phyloP scores from a whole-genome alignment of 2,888 invertebrate species.

The Amblyteles armatorius region DNA sequence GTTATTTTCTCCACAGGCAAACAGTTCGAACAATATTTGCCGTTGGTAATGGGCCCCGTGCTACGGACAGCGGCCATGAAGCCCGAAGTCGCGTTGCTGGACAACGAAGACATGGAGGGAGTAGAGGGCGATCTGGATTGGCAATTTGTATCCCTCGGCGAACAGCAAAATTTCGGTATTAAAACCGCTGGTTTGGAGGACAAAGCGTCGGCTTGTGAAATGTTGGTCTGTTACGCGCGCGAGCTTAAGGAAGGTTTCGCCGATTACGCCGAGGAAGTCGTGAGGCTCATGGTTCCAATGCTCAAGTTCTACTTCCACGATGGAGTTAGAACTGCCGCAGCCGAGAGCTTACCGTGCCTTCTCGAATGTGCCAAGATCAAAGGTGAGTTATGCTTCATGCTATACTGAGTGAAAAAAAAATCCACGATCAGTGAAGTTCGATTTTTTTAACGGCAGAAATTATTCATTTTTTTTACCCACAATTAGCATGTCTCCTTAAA shows the following conservation, averaged over 20 bases:
- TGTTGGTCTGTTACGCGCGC: conserved; percentile 97
- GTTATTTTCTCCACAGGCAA: conserved; percentile 85
- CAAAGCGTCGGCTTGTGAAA: conserved; percentile 98
- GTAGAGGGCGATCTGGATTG: conserved; percentile 95
- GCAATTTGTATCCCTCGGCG: conserved; percentile 97
- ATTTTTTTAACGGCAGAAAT: background rate
- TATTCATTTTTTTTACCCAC: background rate
- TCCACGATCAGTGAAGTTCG: conserved; percentile 71
- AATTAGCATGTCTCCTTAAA: background rate
- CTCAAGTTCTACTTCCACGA: conserved; percentile 97
- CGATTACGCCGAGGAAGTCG: conserved; percentile 91
- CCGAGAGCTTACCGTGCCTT: conserved; percentile 95
- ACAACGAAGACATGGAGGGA: conserved; percentile 93
- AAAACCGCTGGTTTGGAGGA: conserved; percentile 97
- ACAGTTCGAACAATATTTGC: conserved; percentile 96
- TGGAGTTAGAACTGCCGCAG: conserved; percentile 96
- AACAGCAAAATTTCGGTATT: conserved; percentile 98
- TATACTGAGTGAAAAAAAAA: background rate
- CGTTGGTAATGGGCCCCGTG: conserved; percentile 98
- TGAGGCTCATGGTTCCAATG: conserved; percentile 94
- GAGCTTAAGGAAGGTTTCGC: conserved; percentile 95
- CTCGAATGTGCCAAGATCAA: conserved; percentile 94
- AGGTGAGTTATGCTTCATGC: conserved; percentile 84
- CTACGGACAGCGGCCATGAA: conserved; percentile 96
- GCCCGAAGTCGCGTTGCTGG: conserved; percentile 96